phyloP scores from a whole-genome alignment of 2,113 vertebrate genomes.

The Lota lota region DNA sequence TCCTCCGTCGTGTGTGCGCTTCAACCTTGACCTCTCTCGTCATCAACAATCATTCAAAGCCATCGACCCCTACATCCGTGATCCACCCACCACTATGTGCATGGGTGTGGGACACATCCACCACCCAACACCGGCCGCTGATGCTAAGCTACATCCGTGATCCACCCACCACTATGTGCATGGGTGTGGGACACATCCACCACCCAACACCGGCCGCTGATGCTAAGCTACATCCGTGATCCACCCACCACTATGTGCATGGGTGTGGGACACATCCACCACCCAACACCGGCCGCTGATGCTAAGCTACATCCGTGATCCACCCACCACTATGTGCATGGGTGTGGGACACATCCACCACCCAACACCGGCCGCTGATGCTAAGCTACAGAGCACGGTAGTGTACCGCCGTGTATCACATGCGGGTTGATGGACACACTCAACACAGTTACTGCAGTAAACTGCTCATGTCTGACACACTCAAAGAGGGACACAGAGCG shows the following conservation, averaged over 20 bases:
- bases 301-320: no score
- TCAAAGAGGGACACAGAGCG: background rate
- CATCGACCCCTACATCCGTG: background rate
- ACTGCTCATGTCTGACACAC: background rate
- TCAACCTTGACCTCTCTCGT: constrained; percentile 45
- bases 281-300: background rate
- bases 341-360: constrained; percentile 3
- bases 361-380: background rate
- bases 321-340: no score
- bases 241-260: no score
- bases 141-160: no score
- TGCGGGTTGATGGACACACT: background rate
- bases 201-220: no score
- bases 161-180: no score
- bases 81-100: no score
- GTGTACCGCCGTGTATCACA: background rate
- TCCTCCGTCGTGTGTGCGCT: constrained; percentile 23
- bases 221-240: no score
- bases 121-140: constrained; percentile 16
- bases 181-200: constrained; percentile 6
- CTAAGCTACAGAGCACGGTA: no score
- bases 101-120: background rate
- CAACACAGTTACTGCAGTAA: background rate
- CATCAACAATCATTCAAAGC: constrained; percentile 68
- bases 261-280: constrained; percentile 2